These are phyloP conservation scores for Drosophila kepulauana DNA, from an alignment of 1,140 invertebrate genomes.

Conservation along the genomic window DNA sequence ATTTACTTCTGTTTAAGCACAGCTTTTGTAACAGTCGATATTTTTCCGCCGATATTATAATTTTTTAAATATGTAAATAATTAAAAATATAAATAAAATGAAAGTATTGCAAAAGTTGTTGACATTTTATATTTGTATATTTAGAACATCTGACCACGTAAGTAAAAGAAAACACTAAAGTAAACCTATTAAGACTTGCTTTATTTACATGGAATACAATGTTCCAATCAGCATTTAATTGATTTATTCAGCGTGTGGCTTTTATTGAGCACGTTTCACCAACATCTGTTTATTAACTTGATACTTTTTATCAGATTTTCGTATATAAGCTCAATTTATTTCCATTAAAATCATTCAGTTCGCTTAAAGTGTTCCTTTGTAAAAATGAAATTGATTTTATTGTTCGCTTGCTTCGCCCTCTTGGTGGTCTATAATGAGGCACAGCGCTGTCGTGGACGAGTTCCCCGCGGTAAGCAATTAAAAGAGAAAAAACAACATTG, in stretches of 20 bases:
- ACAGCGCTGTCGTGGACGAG: conserved; percentile 13
- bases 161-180: neutral
- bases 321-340: conserved; percentile 11
- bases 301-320: neutral
- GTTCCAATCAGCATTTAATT: neutral
- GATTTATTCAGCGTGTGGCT: neutral
- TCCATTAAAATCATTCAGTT: neutral
- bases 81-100: no score
- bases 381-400: conserved; percentile 20
- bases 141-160: no score
- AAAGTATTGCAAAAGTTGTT: no score
- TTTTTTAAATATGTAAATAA: no score
- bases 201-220: neutral
- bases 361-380: neutral
- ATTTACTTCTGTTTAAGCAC: no score
- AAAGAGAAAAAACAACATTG: neutral
- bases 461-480: neutral
- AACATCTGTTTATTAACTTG: neutral
- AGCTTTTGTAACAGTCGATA: no score
- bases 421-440: conserved; percentile 5
- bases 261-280: neutral
- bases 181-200: neutral
- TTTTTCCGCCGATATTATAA: no score
- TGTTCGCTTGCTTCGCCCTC: conserved; percentile 14
- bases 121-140: no score